Evolutionary conservation across 2,113 vertebrate genomes (phyloP), one percentile per base, ranked within the genome.

Genomic region (Embiotoca jacksoni): DNA sequence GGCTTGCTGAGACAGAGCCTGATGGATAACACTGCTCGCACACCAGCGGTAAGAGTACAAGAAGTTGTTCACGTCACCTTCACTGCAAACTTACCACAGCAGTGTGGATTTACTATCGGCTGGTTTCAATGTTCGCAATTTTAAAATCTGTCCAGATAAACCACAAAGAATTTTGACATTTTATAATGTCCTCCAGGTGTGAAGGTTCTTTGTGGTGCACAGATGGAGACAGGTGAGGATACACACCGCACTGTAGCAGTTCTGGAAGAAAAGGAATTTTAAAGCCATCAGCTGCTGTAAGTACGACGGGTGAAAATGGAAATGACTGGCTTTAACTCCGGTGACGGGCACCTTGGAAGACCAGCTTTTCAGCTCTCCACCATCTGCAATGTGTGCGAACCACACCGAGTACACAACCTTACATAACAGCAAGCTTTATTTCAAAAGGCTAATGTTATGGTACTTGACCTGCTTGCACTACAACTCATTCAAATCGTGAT

Each of bases 1-100:
- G 81, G 82, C 0, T 62, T 95, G 79, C 89, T 97, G 59, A 91
- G 92, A 60, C 84, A 93, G 68, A 90, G 90, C 3, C 76, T 93
- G 68, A 85, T 86, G 70, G 74, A 89, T 50, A 83, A 41, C 41
- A 61, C 10, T 10, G 84, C 49, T 3, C 90, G 90, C 72, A 94
- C 91, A 31, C 88, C 85, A 14, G 94, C 94, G 86, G 96, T 94
- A 89, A 95, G 93, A 72, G 44, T 13, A 30, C 37, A 55, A 23
- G 0, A 39, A 41, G 5, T 33, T 47, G 0, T 49, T 60, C 6
- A 60, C 37, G 6, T 39, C 37, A 39, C 37, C 37, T 39, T 6
- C 23, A 36, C 47, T 15, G 49, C 9, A 23, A 39, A 3, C 3
- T 64, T 39, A 8, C 46, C 14, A 1, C 32, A 75, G n/a, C 52